Conservation (phyloP, 2,888 invertebrate species). For the Dynastes maya region DNA sequence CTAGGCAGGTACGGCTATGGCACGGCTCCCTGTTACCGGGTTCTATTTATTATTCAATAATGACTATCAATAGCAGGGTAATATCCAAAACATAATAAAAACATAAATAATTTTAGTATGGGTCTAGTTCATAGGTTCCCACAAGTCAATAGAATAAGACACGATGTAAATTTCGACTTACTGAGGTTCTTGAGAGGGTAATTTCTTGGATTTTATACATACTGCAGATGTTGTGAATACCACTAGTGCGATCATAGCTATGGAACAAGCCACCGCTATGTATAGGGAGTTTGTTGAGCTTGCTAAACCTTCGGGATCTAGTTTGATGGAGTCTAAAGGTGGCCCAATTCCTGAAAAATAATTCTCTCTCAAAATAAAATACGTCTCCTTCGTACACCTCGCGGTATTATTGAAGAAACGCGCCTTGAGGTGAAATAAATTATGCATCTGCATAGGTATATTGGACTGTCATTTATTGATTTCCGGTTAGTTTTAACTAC, state of each 20-base stretch:
- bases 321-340: constrained; percentile 79
- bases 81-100: no score
- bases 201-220: constrained; percentile 79
- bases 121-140: no score
- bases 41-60: no score
- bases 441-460: constrained; percentile 9
- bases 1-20: no score
- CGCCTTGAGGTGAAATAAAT: background rate
- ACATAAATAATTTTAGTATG: no score
- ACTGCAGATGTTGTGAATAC: constrained; percentile 78
- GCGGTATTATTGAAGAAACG: constrained; percentile 8
- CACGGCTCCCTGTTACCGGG: no score
- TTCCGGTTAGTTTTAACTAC: constrained; percentile 16
- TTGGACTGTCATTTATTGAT: constrained; percentile 34
- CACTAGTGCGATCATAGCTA: constrained; percentile 79
- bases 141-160: constrained; percentile 52
- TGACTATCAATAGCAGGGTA: no score
- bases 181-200: constrained; percentile 80
- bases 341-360: constrained; percentile 62
- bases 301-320: constrained; percentile 79
- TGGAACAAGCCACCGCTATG: constrained; percentile 87
- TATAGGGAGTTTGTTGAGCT: constrained; percentile 81
- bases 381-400: background rate
- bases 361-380: background rate
- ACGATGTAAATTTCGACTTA: constrained; percentile 65